phyloP scores from a whole-genome alignment of 2,797 vertebrate genomes.

The Mormyrops boulengeri region DNA sequence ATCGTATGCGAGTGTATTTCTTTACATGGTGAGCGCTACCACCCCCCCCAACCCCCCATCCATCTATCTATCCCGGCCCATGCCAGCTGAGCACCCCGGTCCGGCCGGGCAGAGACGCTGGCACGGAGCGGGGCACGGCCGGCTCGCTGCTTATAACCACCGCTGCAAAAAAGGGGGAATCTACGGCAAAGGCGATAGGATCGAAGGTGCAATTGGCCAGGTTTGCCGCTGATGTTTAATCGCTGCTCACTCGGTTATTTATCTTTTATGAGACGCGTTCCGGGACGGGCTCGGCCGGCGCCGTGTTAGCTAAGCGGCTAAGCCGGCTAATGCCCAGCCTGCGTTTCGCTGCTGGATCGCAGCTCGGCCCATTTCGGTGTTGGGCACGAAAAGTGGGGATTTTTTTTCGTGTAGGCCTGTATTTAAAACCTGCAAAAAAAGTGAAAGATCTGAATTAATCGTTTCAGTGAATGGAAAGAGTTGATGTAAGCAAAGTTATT shows the following conservation, averaged over 20 bases:
- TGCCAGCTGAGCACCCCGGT: conserved; percentile 56
- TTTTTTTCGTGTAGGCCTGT: not conserved
- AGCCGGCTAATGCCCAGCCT: not conserved
- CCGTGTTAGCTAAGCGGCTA: conserved; percentile 12
- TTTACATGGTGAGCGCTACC: not conserved
- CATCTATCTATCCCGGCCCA: conserved; percentile 42
- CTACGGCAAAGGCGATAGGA: conserved; percentile 23
- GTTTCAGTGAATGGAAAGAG: not conserved
- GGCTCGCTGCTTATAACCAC: conserved; percentile 27
- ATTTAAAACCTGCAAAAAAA: not conserved
- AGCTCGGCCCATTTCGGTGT: not conserved
- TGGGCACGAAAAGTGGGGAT: not conserved
- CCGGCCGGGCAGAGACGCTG: conserved; percentile 58
- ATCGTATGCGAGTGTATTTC: not conserved
- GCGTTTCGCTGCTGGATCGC: not conserved
- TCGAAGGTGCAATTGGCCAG: conserved; percentile 43
- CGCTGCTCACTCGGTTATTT: conserved; percentile 14
- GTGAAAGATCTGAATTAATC: not conserved
- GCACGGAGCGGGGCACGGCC: conserved; percentile 56
- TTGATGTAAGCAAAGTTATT: not conserved
- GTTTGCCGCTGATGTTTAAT: conserved; percentile 27
- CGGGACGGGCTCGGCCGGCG: conserved; percentile 25
- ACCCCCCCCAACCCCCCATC: not conserved
- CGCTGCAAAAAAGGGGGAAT: not conserved
- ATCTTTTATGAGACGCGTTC: conserved; percentile 36